Evolutionary conservation across 37 sponge, comb jelly and placozoan genomes (phyloP).

Genomic region (Crambe crambe): DNA sequence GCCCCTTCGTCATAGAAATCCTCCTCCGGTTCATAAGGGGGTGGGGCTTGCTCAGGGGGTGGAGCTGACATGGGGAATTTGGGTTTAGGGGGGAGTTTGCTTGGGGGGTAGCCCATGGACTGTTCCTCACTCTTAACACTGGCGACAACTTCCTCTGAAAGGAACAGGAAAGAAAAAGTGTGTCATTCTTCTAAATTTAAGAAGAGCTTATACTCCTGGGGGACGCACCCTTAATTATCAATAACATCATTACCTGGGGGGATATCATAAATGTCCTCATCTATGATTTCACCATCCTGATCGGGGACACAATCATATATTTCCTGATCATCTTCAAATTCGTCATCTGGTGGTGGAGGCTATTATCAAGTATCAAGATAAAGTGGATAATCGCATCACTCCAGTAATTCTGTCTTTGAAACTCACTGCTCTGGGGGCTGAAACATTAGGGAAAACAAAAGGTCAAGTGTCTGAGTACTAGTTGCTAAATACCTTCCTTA

Average conservation of each 20-base stretch:
- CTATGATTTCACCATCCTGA: not conserved
- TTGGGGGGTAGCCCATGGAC: not conserved
- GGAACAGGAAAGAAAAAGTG: no score
- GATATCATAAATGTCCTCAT: constrained; percentile 29
- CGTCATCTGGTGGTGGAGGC: no score
- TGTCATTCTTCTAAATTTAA: no score
- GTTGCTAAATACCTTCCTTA: no score
- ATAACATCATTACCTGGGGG: constrained; percentile 24
- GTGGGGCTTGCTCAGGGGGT: not conserved
- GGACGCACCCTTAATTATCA: not conserved
- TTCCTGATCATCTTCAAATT: not conserved
- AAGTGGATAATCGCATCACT: no score
- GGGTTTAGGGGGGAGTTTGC: not conserved
- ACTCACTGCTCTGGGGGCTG: no score
- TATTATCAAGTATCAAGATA: no score
- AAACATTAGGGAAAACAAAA: no score
- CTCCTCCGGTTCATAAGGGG: not conserved
- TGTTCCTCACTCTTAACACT: no score
- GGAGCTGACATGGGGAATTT: not conserved
- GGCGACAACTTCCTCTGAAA: not conserved
- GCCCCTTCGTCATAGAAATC: not conserved
- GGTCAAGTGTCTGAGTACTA: no score
- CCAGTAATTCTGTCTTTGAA: no score
- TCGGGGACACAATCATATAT: constrained; percentile 22
- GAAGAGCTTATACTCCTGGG: not conserved